Evolutionary conservation across 1,140 invertebrate species (phyloP).

Genomic region (Cryptotermes secundus): DNA sequence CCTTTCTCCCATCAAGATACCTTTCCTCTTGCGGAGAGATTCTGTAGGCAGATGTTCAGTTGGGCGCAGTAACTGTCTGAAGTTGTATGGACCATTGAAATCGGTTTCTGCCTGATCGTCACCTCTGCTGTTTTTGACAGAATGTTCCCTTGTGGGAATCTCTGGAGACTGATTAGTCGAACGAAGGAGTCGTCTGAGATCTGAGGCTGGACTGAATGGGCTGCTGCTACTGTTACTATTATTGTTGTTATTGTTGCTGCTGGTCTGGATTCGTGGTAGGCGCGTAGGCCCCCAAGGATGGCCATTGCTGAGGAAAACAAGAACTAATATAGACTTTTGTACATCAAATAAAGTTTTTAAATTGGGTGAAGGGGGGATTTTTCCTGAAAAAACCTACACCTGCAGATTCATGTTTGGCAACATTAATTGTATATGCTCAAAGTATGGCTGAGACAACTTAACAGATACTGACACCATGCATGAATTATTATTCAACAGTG

Average conservation of each 20-base stretch:
- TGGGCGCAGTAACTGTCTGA: constrained; percentile 65
- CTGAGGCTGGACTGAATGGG: constrained; percentile 38
- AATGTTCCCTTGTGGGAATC: not conserved
- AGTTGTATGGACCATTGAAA: constrained; percentile 66
- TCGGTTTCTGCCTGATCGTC: constrained; percentile 41
- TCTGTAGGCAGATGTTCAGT: constrained; percentile 68
- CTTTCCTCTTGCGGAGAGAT: constrained; percentile 67
- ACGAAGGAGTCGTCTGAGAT: constrained; percentile 40
- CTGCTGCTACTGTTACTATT: not conserved
- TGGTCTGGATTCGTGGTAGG: not conserved
- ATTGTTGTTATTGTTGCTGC: not conserved
- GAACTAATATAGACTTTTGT: not conserved
- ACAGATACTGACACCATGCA: too few relatives aligned
- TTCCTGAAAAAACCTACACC: too few relatives aligned
- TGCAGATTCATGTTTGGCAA: too few relatives aligned
- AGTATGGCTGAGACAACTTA: too few relatives aligned
- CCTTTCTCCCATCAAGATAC: constrained; percentile 37
- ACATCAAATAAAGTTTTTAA: not conserved
- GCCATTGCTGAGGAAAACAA: not conserved
- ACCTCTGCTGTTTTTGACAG: not conserved
- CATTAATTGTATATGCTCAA: too few relatives aligned
- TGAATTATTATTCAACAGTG: too few relatives aligned
- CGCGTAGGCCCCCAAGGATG: not conserved
- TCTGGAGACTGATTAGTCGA: constrained; percentile 26
- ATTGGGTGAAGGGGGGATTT: too few relatives aligned